Base-by-base conservation (phyloP, 2,113 vertebrate genomes). In the Ardeotis arabs region DNA sequence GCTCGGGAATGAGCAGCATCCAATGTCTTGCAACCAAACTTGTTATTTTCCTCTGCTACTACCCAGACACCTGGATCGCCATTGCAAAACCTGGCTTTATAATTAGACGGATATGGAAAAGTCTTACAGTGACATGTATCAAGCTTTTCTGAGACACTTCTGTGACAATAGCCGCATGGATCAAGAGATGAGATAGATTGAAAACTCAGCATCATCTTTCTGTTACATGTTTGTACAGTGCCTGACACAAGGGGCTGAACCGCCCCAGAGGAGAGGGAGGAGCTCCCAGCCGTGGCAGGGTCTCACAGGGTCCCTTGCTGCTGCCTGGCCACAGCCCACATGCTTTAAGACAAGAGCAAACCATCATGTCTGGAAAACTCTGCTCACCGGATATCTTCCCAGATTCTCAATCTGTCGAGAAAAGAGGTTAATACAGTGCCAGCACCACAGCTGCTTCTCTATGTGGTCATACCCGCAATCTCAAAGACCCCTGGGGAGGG, bases 401-500 rank as follows among this genome's bases (percentile, higher is more conserved):
- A 68, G 35, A 62, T 62, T 47, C 78, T 88, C 64, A 35, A 0
- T 55, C 59, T 72, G 24, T 52, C 17, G 37, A 56, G 41, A 66
- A 62, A 89, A 91, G 5, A 67, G 18, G 28, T 41, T 77, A 83
- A 59, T 21, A 13, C 12, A 39, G 21, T 53, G 28, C 25, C 35
- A 80, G 33, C 60, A 45, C 39, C 78, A 28, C 29, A 20, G 28
- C 12, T 1, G 1, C 56, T 67, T 75, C 58, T 70, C 47, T 31
- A 1, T 1, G 0, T 1, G 6, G 21, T 55, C 55, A 52, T 31
- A 44, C 13, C 33, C 9, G n/a, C 76, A 18, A 7, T n/a, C 53
- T 17, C 44, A 44, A 53, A 50, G 52, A 67, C 3, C 18, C 56
- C 27, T 4, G 14, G 53, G 33, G n/a, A 52, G 52, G 55, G 33